Evolutionary conservation across 2,888 invertebrate genomes (phyloP).

Genomic region (Nowickia ferox): DNA sequence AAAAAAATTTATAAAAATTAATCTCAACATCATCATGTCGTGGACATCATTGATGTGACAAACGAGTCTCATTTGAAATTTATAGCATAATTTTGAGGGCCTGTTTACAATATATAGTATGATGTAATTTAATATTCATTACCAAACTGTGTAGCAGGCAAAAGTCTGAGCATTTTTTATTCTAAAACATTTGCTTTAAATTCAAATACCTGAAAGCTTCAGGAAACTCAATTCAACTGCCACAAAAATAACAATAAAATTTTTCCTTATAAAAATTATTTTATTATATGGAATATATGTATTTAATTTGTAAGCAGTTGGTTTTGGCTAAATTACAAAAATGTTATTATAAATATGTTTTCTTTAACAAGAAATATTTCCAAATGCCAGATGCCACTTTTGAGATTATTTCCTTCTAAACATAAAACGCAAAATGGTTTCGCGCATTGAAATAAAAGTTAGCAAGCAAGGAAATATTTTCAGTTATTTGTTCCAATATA

Average conservation of each 20-base stretch:
- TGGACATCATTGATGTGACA: slow-evolving; percentile 39
- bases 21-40: slow-evolving; percentile 30
- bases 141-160: slow-evolving; percentile 9
- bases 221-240: too few species aligned
- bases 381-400: slow-evolving; percentile 22
- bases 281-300: slow-evolving; percentile 20
- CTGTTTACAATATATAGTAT: slow-evolving; percentile 43
- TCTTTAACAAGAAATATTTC: background rate
- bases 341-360: background rate
- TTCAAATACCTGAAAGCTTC: too few species aligned
- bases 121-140: slow-evolving; percentile 60
- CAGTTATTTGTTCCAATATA: too few species aligned
- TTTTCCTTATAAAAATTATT: background rate
- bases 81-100: slow-evolving; percentile 50
- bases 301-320: slow-evolving; percentile 8
- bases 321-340: background rate
- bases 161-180: background rate
- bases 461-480: background rate
- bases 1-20: too few species aligned
- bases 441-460: background rate
- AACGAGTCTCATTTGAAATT: slow-evolving; percentile 52
- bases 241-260: background rate
- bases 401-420: background rate
- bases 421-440: background rate
- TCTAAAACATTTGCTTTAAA: background rate